Evolutionary conservation across 2,888 invertebrate genomes (phyloP).

Genomic region (Cremastinae sp.): DNA sequence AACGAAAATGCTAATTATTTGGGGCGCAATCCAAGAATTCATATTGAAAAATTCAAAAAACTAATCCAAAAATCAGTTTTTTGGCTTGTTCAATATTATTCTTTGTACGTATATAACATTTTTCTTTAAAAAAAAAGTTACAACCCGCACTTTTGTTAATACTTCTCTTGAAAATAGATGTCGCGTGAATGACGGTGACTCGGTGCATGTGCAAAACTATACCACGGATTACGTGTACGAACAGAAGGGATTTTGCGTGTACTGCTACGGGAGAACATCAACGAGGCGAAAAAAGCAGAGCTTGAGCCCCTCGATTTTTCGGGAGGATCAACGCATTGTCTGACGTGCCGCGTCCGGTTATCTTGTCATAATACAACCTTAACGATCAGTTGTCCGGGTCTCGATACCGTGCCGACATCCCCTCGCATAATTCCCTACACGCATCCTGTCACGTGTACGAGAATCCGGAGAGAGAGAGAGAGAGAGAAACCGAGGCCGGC

Average conservation of each 20-base stretch:
- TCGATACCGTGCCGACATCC: conserved; percentile 69
- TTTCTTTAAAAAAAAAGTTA: too few relatives aligned
- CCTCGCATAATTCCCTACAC: conserved; percentile 75
- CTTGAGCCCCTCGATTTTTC: conserved; percentile 44
- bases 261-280: conserved; percentile 22
- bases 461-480: conserved; percentile 17
- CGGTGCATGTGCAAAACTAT: conserved; percentile 53
- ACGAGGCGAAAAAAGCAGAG: conserved; percentile 25
- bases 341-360: conserved; percentile 65
- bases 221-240: conserved; percentile 57
- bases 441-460: conserved; percentile 75
- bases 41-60: too few relatives aligned
- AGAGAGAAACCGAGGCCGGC: background rate
- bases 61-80: too few relatives aligned
- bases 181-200: conserved; percentile 53
- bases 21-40: too few relatives aligned
- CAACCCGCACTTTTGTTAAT: too few relatives aligned
- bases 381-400: conserved; percentile 77
- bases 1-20: too few relatives aligned
- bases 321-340: conserved; percentile 64
- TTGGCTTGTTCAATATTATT: too few relatives aligned
- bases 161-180: conserved; percentile 17
- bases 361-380: conserved; percentile 78
- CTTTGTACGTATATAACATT: too few relatives aligned
- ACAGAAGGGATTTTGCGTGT: conserved; percentile 56